Evolutionary conservation across 1,140 invertebrate species (phyloP), one percentile per base, ranked within the genome.

Genomic region (Drosophila subobscura): DNA sequence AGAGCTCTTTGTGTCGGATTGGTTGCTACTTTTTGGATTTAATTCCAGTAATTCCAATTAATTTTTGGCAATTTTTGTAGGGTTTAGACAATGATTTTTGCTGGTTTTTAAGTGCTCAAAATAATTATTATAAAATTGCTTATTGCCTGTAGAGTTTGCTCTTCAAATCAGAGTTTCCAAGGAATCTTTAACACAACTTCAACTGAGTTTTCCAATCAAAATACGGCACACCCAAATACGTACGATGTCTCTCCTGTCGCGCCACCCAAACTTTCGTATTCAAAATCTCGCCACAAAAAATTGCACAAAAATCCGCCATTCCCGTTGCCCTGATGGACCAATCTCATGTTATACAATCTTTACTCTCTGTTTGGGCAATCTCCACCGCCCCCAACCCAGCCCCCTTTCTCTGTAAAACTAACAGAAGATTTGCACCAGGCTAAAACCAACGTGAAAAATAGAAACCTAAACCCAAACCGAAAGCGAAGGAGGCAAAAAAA

Each of bases 271-370:
- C 20, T 37, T n/a, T 20, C 33, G 8, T 14, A 14, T 10, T 4
- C 22, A 45, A 5, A 20, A 27, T 49, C 12, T 2, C 3, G 4
- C 5, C 3, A 6, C 23, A 41, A 68, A 1, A 49, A 55, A 67
- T 68, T 20, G 37, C 47, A 40, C 47, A 40, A 33, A 40, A 20
- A 12, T 1, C 33, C 12, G 3, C 10, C 33, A 16, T 16, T 6
- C 23, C 23, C 16, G 23, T 16, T 29, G 42, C 44, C 12, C 44
- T 22, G 63, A 68, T 54, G 51, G 45, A 22, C 66, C 53, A 52
- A 70, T 70, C 65, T 70, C 67, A 58, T 68, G 66, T 68, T 68
- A 68, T 68, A 68, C 66, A 68, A 68, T 68, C 66, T 49, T 68
- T 42, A 20, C 44, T 20, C 61, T 68, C 56, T 68, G 63, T 68